phyloP scores from a whole-genome alignment of 2,797 vertebrate species.

The Agapornis canus region DNA sequence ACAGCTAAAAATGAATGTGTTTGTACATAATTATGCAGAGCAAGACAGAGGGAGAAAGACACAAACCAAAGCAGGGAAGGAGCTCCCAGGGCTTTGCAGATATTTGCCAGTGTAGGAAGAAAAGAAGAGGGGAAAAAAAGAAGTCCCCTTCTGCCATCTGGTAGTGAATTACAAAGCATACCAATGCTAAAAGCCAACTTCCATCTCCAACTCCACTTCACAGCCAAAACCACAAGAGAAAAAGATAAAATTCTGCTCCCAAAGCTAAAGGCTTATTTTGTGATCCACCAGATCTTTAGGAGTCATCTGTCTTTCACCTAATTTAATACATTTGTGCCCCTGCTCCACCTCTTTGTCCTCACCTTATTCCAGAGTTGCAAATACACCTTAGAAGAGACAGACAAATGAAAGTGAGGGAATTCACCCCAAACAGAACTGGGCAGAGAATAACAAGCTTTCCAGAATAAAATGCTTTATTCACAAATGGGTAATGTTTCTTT shows the following conservation, averaged over 20 bases:
- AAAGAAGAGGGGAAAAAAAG: accelerated
- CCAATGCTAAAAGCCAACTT: not conserved
- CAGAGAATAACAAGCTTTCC: not conserved
- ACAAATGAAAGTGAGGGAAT: not conserved
- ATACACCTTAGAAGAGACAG: not conserved
- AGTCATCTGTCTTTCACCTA: not conserved
- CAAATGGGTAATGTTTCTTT: not conserved
- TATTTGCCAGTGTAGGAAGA: not conserved
- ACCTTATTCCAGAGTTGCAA: not conserved
- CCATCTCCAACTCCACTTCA: not conserved
- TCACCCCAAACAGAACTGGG: not conserved
- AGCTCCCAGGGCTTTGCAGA: not conserved
- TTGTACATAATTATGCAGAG: not conserved
- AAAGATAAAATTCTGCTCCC: not conserved
- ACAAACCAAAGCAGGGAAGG: not conserved
- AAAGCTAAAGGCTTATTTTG: not conserved
- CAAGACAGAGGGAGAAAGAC: accelerated
- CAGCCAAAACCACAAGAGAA: constrained; percentile 28
- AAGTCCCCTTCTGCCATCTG: not conserved
- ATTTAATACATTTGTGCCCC: too few species aligned
- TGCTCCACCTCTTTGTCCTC: not conserved
- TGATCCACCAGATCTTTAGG: not conserved
- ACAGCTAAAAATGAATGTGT: not conserved
- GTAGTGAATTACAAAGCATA: constrained; percentile 13
- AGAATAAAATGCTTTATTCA: not conserved